These are phyloP conservation scores for Seriola rivoliana DNA, from an alignment of 2,113 vertebrate genomes.

Conservation along the genomic window DNA sequence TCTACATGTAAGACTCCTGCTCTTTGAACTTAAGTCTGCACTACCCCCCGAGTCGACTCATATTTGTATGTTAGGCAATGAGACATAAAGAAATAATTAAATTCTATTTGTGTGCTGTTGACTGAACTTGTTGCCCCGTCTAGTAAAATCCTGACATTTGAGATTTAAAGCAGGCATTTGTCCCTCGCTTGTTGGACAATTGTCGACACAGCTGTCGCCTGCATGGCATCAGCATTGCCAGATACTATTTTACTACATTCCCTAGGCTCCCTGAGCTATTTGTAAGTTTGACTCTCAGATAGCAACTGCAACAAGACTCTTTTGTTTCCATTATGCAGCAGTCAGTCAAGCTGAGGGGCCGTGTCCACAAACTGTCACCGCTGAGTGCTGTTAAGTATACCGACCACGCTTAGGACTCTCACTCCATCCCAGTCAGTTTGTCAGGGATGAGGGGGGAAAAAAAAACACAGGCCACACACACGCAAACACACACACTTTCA, in stretches of 20 bases:
- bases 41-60: slow-evolving; percentile 2
- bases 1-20: slow-evolving; percentile 11
- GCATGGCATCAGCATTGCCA: slow-evolving; percentile 32
- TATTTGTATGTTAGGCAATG: slow-evolving; percentile 29
- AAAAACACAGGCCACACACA: neutral
- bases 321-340: slow-evolving; percentile 76
- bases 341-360: slow-evolving; percentile 66
- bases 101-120: slow-evolving; percentile 35
- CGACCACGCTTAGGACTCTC: slow-evolving; percentile 37
- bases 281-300: slow-evolving; percentile 57
- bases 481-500: neutral
- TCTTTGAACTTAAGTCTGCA: slow-evolving; percentile 36
- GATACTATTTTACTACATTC: slow-evolving; percentile 46
- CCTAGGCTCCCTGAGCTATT: slow-evolving; percentile 55
- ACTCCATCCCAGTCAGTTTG: slow-evolving; percentile 44
- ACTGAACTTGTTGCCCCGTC: slow-evolving; percentile 1
- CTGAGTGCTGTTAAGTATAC: slow-evolving; percentile 64
- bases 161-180: slow-evolving; percentile 15
- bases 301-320: slow-evolving; percentile 47
- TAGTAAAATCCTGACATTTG: slow-evolving; percentile 6
- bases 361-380: slow-evolving; percentile 61
- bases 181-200: slow-evolving; percentile 17
- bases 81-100: slow-evolving; percentile 49
- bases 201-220: slow-evolving; percentile 47
- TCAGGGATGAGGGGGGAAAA: slow-evolving; percentile 29